phyloP scores from a whole-genome alignment of 1,140 invertebrate species.

The Pseudomyrmex dendroicus region DNA sequence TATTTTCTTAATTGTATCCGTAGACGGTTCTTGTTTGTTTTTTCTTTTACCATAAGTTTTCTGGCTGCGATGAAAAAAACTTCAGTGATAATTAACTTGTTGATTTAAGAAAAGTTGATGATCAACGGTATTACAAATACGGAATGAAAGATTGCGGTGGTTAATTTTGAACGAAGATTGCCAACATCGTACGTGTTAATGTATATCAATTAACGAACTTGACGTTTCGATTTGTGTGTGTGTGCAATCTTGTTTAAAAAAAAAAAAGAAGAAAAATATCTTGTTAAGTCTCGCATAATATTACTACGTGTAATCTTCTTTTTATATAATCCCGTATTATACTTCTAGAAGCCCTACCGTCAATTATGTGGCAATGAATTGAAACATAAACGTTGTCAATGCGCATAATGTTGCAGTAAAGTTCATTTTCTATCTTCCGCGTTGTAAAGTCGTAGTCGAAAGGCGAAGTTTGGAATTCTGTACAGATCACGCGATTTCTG shows the following conservation, averaged over 20 bases:
- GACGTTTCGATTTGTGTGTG: background rate
- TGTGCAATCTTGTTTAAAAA: background rate
- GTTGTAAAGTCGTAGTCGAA: constrained; percentile 50
- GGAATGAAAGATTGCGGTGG: background rate
- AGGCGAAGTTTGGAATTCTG: constrained; percentile 57
- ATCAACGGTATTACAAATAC: background rate
- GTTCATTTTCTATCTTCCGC: constrained; percentile 57
- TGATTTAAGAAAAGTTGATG: constrained; percentile 12
- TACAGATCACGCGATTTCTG: constrained; percentile 53
- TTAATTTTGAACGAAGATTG: background rate
- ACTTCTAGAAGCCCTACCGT: background rate
- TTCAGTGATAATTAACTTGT: constrained; percentile 57
- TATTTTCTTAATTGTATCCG: constrained; percentile 71
- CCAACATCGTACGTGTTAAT: background rate
- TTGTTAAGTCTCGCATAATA: background rate
- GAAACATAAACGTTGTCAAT: background rate
- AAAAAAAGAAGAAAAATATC: background rate
- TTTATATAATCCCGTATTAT: background rate
- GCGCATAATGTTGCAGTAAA: constrained; percentile 5
- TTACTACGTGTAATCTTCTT: background rate
- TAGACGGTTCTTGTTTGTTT: constrained; percentile 30
- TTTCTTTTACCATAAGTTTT: background rate
- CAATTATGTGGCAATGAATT: background rate
- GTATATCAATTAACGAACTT: background rate
- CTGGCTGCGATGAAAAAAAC: constrained; percentile 34